Conservation (phyloP, 2,888 invertebrate genomes). For the Cheilosia variabilis region DNA sequence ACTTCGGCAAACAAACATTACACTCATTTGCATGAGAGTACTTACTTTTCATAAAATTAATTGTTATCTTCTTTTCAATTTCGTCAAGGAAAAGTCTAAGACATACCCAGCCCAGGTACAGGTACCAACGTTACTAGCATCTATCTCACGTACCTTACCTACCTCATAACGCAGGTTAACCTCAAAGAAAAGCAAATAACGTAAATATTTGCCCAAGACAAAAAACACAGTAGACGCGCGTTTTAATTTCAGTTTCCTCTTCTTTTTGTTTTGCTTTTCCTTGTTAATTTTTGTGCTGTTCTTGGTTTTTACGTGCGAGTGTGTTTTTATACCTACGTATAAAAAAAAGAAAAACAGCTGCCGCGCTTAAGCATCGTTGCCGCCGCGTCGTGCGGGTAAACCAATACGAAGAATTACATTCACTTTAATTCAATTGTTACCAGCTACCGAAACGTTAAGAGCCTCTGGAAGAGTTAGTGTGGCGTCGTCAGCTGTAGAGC, state of each 20-base stretch:
- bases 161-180: background rate
- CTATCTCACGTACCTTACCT: background rate
- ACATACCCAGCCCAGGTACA: background rate
- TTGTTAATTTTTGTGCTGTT: conserved; percentile 10
- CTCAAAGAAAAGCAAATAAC: conserved; percentile 14
- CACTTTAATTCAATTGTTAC: conserved; percentile 71
- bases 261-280: conserved; percentile 16
- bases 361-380: background rate
- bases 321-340: conserved; percentile 8
- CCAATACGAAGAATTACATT: conserved; percentile 64
- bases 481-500: background rate
- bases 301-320: background rate
- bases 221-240: conserved; percentile 3
- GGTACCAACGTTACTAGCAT: background rate
- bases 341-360: conserved; percentile 6
- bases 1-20: conserved; percentile 13
- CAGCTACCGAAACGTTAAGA: conserved; percentile 63
- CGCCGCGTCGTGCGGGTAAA: conserved; percentile 19
- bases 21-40: conserved; percentile 4
- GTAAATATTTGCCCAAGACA: conserved; percentile 22
- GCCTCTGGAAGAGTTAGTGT: conserved; percentile 33
- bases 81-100: background rate
- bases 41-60: conserved; percentile 8
- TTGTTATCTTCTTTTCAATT: conserved; percentile 8
- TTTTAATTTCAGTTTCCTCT: conserved; percentile 33